Conservation (phyloP, 2,888 invertebrate genomes). For the Gastrophysa polygoni region DNA sequence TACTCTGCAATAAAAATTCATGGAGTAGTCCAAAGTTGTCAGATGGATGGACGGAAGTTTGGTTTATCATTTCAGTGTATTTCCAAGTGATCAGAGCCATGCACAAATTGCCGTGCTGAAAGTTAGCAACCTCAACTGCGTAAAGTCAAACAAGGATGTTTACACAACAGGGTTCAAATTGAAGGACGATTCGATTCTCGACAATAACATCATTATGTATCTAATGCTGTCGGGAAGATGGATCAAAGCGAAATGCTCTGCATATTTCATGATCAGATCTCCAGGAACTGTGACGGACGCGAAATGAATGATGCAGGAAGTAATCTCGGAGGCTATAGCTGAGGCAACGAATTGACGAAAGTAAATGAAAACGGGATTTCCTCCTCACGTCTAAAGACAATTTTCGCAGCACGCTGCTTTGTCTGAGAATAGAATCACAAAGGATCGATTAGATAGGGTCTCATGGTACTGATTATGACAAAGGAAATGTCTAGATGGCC, state of each 20-base stretch:
- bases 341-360: conserved; percentile 26
- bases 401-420: conserved; percentile 25
- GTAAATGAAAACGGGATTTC: conserved; percentile 29
- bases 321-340: conserved; percentile 24
- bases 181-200: background rate
- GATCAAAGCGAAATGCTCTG: background rate
- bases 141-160: too few relatives aligned
- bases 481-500: too few relatives aligned
- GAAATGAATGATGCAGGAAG: conserved; percentile 21
- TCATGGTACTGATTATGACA: too few relatives aligned
- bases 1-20: too few relatives aligned
- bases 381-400: conserved; percentile 26
- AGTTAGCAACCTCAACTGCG: too few relatives aligned
- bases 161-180: background rate
- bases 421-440: too few relatives aligned
- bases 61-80: too few relatives aligned
- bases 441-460: too few relatives aligned
- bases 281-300: conserved; percentile 5
- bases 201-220: background rate
- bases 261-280: conserved; percentile 11
- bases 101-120: too few relatives aligned
- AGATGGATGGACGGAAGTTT: too few relatives aligned
- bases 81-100: too few relatives aligned
- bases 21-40: too few relatives aligned
- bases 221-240: background rate